Percentiles rank a stretch among this genome's conserved stretches.
Evolutionary conservation across 2,797 vertebrate species (phyloP).

Genomic region (Sebastes paucispinis): DNA sequence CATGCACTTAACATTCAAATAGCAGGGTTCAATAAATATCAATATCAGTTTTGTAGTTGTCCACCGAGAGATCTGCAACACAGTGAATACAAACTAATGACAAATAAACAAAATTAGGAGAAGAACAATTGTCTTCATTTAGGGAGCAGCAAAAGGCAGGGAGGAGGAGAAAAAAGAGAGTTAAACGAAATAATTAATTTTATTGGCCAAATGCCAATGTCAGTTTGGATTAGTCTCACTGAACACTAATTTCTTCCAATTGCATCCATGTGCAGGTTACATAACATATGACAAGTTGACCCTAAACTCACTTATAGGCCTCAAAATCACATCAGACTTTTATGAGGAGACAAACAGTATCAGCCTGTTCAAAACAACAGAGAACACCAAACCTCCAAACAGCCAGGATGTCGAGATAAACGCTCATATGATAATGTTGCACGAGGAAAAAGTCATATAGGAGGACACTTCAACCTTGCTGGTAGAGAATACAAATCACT

Average conservation of each 20-base stretch:
- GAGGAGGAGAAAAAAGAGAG: neutral
- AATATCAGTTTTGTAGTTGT: neutral
- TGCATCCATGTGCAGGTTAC: neutral
- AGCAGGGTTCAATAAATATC: neutral
- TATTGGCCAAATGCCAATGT: neutral
- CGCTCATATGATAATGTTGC: neutral
- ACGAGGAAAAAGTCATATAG: neutral
- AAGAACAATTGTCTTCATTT: neutral
- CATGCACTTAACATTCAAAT: neutral
- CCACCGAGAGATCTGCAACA: neutral
- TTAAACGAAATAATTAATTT: neutral
- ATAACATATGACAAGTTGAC: neutral
- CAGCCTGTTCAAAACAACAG: neutral
- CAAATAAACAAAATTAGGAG: neutral
- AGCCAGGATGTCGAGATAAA: neutral
- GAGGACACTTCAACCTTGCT: neutral
- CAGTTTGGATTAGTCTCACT: neutral
- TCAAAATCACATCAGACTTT: neutral
- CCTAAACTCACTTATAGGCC: neutral
- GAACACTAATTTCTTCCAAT: neutral
- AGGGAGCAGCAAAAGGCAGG: neutral
- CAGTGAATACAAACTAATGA: neutral
- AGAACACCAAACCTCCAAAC: neutral
- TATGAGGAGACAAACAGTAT: neutral
- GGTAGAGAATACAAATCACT: slow-evolving; percentile 2